phyloP scores from a whole-genome alignment of 2,888 invertebrate genomes.

The Cantharis rustica region DNA sequence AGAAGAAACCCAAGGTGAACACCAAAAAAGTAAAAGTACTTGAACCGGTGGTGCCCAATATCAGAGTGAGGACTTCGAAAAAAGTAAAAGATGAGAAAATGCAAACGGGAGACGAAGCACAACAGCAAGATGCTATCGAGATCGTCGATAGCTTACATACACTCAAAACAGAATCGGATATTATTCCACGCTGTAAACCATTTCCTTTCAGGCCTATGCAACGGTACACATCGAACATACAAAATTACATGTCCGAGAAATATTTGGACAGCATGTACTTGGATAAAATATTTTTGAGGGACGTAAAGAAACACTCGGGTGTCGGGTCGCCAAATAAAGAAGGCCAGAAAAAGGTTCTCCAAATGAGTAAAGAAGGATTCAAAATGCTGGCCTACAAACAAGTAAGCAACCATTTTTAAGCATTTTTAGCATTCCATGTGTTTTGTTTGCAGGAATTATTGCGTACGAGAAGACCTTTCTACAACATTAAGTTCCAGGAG shows the following conservation, averaged over 20 bases:
- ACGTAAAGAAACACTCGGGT: constrained; percentile 45
- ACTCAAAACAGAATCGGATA: constrained; percentile 40
- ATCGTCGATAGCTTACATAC: constrained; percentile 49
- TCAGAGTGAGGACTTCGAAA: constrained; percentile 24
- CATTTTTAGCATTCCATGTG: not conserved
- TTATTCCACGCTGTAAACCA: constrained; percentile 42
- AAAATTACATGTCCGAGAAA: constrained; percentile 54
- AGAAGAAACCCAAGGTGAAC: constrained; percentile 39
- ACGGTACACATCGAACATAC: constrained; percentile 50
- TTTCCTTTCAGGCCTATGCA: constrained; percentile 51
- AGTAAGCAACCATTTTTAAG: constrained; percentile 27
- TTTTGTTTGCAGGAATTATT: constrained; percentile 47
- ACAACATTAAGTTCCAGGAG: constrained; percentile 54
- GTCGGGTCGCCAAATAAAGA: constrained; percentile 52
- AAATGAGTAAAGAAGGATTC: constrained; percentile 46
- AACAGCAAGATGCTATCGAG: constrained; percentile 20
- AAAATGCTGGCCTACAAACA: constrained; percentile 50
- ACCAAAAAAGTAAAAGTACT: constrained; percentile 13
- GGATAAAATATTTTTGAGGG: constrained; percentile 56
- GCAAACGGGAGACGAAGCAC: not conserved
- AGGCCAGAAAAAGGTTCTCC: constrained; percentile 46
- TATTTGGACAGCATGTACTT: constrained; percentile 55
- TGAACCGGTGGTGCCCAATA: constrained; percentile 37
- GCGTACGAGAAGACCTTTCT: constrained; percentile 56
- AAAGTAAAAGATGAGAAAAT: not conserved